Evolutionary conservation across 2,113 vertebrate species (phyloP).

Genomic region (Actinemys pallida): DNA sequence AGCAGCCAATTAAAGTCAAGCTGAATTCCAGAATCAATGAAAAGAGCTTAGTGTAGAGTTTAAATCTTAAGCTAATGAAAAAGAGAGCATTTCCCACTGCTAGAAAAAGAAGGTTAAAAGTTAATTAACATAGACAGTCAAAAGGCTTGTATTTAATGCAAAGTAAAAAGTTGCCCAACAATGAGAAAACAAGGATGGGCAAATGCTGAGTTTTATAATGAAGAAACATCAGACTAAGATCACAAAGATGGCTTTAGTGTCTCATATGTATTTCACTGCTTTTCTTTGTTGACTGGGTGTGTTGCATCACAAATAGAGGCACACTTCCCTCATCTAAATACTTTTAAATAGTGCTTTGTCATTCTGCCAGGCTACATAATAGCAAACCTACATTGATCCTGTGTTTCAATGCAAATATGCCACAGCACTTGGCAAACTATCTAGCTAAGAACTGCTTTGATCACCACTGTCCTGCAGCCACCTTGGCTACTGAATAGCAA

Average conservation of each 20-base stretch:
- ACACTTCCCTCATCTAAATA: neutral
- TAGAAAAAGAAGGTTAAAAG: neutral
- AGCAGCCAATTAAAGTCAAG: neutral
- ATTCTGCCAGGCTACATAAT: neutral
- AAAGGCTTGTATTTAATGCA: neutral
- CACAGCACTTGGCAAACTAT: neutral
- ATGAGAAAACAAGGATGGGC: accelerated
- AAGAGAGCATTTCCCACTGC: neutral
- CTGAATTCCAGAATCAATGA: constrained; percentile 5
- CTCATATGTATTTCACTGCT: accelerated
- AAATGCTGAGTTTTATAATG: neutral
- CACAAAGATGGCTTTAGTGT: neutral
- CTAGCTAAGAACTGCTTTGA: neutral
- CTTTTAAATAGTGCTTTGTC: neutral
- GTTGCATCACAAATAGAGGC: neutral
- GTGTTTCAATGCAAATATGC: neutral
- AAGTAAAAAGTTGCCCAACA: neutral
- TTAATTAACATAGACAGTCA: neutral
- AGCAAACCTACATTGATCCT: accelerated
- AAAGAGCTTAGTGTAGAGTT: neutral
- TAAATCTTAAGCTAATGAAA: neutral
- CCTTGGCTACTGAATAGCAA: neutral
- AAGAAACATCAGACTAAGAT: neutral
- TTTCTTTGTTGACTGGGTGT: neutral
- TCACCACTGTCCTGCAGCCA: neutral